phyloP scores from a whole-genome alignment of 2,113 vertebrate genomes.

The Anser brachyrhynchus region DNA sequence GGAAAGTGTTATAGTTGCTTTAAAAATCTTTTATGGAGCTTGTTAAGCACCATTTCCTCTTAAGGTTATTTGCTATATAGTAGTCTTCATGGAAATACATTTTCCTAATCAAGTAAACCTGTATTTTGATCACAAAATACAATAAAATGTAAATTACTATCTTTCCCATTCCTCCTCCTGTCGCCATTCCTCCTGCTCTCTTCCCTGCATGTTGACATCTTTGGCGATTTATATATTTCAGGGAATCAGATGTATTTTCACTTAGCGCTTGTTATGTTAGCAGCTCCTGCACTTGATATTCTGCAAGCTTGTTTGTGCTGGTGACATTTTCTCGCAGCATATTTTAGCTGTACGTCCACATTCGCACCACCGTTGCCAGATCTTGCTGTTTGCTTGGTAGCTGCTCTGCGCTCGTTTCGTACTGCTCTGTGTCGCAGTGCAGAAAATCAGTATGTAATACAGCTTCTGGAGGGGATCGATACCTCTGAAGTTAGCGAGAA shows the following conservation, averaged over 20 bases:
- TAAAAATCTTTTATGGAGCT: background rate
- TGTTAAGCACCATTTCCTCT: background rate
- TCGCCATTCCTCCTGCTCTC: background rate
- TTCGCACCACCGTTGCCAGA: background rate
- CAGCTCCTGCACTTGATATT: background rate
- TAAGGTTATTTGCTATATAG: background rate
- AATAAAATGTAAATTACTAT: background rate
- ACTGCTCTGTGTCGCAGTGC: background rate
- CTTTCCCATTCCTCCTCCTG: background rate
- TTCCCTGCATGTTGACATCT: background rate
- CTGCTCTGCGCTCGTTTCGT: accelerated
- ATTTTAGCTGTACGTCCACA: background rate
- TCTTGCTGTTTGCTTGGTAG: background rate
- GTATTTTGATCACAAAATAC: background rate
- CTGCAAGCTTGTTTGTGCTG: background rate
- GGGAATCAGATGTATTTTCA: background rate
- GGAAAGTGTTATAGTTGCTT: background rate
- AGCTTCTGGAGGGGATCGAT: background rate
- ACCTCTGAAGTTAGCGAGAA: background rate
- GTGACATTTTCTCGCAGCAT: constrained; percentile 11
- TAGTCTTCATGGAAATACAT: background rate
- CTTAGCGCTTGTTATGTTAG: background rate
- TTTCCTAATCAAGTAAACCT: background rate
- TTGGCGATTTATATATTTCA: background rate
- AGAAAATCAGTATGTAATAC: background rate